Evolutionary conservation across 2,797 vertebrate genomes (phyloP), one percentile per base, ranked within the genome.

Genomic region (Leucoraja ocellata): DNA sequence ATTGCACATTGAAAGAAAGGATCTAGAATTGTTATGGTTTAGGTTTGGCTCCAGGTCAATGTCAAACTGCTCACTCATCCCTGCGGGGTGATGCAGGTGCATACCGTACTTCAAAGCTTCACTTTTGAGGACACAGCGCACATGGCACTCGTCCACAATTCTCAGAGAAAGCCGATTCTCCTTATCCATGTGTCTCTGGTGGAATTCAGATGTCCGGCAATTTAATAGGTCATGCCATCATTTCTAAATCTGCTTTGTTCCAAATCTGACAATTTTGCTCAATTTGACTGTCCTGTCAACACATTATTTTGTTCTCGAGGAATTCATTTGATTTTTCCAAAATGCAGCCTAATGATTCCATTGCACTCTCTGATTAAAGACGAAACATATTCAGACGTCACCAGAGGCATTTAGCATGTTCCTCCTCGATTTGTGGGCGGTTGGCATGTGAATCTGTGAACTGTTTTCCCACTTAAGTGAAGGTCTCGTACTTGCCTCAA

Each of bases 1-100:
- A 74, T 91, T 46, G 46, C 46, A 74, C 90, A 28, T 74, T 91
- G 65, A 8, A 74, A 88, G 84, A 88, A 88, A 88, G 63, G 21
- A 46, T 16, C 18, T 54, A 71, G 4, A 74, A 91, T 71, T 46
- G 71, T 46, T 54, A 74, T 73, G 68, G 90, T 73, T 91, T 54
- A 23, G 74, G 1, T 91, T 74, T 91, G 90, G 32, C 71, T 39
- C 16, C 21, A 36, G 25, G 73, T 73, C 71, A 91, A 91, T 65
- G 61, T 88, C 90, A 73, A 2, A 73, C 36, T 73, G 36, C 90
- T 91, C 68, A 46, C 11, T 91, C 65, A 71, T 46, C 36, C 65
- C 23, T 91, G 21, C 71, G 46, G 11, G 73, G 73, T 91, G 36
- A 54, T 74, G 39, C 65, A 73, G 71, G 36, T 91, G 90, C 21